Evolutionary conservation across 2,113 vertebrate genomes (phyloP).

Genomic region (Anarhynchus alexandrinus): DNA sequence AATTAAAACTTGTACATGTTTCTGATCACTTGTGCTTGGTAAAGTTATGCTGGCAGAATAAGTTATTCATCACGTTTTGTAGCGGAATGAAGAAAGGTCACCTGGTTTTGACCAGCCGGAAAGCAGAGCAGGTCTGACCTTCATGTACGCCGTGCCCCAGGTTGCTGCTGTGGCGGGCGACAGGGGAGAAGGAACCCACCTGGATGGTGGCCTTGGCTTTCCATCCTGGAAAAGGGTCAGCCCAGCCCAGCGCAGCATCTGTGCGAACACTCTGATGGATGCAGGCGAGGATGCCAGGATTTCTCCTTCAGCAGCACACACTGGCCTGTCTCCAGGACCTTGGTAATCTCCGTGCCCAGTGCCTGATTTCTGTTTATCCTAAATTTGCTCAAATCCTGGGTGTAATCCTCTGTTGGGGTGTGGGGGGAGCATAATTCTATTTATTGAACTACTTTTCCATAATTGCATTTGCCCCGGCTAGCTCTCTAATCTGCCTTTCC

Average conservation of each 20-base stretch:
- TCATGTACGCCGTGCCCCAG: rapidly evolving
- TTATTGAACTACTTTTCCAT: background rate
- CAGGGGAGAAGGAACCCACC: background rate
- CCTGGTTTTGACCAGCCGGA: background rate
- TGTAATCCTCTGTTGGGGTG: background rate
- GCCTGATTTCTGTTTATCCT: background rate
- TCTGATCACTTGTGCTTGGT: background rate
- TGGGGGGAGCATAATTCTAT: background rate
- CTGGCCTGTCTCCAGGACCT: background rate
- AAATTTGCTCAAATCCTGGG: background rate
- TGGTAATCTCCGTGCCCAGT: background rate
- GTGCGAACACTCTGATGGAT: background rate
- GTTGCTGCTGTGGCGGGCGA: background rate
- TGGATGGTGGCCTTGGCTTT: background rate
- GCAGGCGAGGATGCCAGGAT: background rate
- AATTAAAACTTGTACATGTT: background rate
- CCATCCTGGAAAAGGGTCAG: background rate
- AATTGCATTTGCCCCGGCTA: background rate
- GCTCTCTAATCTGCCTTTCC: background rate
- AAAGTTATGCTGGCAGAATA: background rate
- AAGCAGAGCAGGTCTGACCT: background rate
- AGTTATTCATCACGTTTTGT: background rate
- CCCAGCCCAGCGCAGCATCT: no score
- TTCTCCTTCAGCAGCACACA: background rate
- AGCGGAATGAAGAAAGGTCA: background rate